These are phyloP conservation scores for Orientallactaga bullata DNA, from an alignment of 2,113 vertebrate species.

Conservation along the genomic window DNA sequence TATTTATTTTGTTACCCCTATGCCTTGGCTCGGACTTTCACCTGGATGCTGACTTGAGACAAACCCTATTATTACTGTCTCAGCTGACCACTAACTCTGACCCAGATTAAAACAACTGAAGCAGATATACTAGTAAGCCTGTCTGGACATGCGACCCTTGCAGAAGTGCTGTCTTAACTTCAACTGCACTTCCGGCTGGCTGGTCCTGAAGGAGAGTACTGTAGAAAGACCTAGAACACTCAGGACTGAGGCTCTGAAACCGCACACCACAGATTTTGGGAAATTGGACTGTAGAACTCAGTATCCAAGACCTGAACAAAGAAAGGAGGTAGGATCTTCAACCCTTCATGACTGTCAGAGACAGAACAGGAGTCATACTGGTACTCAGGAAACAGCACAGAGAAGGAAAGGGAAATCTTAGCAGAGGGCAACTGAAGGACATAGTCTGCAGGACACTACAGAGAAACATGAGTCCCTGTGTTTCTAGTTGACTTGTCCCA, in stretches of 20 bases:
- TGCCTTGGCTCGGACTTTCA: neutral
- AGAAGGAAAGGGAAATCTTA: no score
- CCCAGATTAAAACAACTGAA: neutral
- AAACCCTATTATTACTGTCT: neutral
- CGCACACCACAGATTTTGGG: neutral
- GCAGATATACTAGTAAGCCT: no score
- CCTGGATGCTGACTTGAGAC: neutral
- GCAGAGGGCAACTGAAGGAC: no score
- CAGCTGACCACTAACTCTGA: neutral
- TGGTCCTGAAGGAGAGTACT: neutral
- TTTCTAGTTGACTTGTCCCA: no score
- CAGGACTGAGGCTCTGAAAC: neutral
- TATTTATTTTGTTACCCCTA: neutral
- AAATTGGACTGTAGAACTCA: neutral
- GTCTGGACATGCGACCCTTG: neutral
- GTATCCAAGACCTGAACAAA: neutral
- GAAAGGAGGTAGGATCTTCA: neutral
- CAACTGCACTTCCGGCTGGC: no score
- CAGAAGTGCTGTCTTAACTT: neutral
- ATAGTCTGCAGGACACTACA: no score
- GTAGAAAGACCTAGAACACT: neutral
- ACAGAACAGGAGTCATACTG: no score
- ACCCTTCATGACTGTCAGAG: neutral
- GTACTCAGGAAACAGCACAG: no score
- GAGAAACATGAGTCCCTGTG: no score